Evolutionary conservation across 1,140 invertebrate genomes (phyloP).

Genomic region (Acromyrmex charruanus): DNA sequence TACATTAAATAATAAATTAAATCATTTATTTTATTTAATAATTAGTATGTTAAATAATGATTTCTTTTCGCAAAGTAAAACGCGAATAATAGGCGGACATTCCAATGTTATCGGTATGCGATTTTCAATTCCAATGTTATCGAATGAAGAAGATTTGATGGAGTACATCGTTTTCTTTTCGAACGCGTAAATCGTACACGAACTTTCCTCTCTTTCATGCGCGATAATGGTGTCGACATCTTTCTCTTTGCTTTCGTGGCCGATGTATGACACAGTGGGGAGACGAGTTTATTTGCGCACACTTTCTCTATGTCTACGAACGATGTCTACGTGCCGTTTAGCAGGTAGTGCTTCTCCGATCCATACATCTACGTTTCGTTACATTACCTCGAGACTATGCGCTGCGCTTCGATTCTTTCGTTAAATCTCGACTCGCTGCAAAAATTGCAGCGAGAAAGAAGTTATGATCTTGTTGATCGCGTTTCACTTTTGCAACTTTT

Average conservation of each 20-base stretch:
- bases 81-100: neutral
- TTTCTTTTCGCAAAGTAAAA: neutral
- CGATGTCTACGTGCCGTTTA: constrained; percentile 71
- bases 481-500: neutral
- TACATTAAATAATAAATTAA: neutral
- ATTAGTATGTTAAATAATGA: neutral
- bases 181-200: constrained; percentile 1
- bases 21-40: too few relatives aligned
- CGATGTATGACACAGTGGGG: neutral
- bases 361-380: constrained; percentile 12
- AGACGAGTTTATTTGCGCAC: constrained; percentile 42
- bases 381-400: constrained; percentile 7
- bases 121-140: constrained; percentile 19
- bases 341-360: constrained; percentile 17
- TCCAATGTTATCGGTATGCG: neutral
- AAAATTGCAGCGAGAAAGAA: constrained; percentile 56
- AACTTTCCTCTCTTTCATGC: constrained; percentile 43
- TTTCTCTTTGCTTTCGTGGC: constrained; percentile 80
- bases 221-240: constrained; percentile 59
- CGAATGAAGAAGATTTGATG: neutral
- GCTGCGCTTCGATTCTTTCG: constrained; percentile 17
- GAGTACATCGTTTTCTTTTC: constrained; percentile 26
- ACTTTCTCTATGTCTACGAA: constrained; percentile 80
- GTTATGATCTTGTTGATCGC: neutral
- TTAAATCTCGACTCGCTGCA: constrained; percentile 50